Base-by-base conservation (phyloP, 2,888 invertebrate genomes). In the Cerastoderma edule region DNA sequence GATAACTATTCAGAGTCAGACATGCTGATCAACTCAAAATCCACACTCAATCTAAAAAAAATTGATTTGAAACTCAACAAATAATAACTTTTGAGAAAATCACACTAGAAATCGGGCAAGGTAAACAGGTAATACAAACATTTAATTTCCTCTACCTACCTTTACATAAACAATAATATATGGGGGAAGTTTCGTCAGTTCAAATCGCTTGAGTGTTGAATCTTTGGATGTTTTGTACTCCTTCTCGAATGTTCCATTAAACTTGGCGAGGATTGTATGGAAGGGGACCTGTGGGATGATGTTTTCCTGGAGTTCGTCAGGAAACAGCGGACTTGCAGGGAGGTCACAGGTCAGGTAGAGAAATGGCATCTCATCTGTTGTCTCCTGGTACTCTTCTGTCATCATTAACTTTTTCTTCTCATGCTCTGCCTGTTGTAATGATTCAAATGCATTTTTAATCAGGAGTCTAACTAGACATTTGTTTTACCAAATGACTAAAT, bases 211-310 rank as follows among this genome's bases (percentile, higher is more conserved):
- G 94, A 99, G 94, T 90, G 98, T 98, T 91, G 99, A 99, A 93
- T 99, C 99, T 91, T 99, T 99, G 93, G 99, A 99, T 0, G 99
- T 99, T 94, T 99, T 99, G 93, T 99, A 99, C 92, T 99, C 99
- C 93, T 99, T 99, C 88, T 99, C 98, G 4, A 95, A 94, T 83
- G 96, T 95, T 0, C 99, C 99, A 93, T 99, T 99, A 93, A 99
- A 99, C 93, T 99, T 99, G 50, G 96, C 96, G 72, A 99, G 94
- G 32, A 99, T 94, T 81, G 97, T 97, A 91, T 97, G 98, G 39
- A 99, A 94, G 92, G 99, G 99, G 0, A 98, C 97, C 94, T 99
- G 99, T 57, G 99, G 99, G 91, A 99, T 99, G 86, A 99, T 99
- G 93, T 99, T 99, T 94, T 99, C 99, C 83, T 97, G 95, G 88